These are phyloP conservation scores for Ibycter americanus DNA, from an alignment of 2,797 vertebrate genomes.

Conservation along the genomic window DNA sequence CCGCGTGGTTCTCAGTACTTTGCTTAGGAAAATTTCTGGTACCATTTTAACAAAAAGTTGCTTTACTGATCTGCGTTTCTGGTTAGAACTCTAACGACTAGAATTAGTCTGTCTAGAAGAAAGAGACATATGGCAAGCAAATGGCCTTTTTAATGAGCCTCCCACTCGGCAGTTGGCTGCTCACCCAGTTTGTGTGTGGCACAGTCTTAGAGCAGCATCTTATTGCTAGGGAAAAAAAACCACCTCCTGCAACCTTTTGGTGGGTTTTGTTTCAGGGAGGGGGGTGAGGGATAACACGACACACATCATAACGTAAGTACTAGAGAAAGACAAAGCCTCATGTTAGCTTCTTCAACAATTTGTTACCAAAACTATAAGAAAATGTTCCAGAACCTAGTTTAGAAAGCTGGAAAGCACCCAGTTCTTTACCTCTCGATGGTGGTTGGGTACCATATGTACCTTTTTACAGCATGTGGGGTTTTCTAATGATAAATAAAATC, in stretches of 20 bases:
- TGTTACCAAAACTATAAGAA: background rate
- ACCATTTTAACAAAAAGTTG: slow-evolving; percentile 4
- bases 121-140: slow-evolving; percentile 69
- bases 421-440: background rate
- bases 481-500: background rate
- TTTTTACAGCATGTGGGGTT: background rate
- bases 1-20: fast-evolving
- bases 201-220: slow-evolving; percentile 14
- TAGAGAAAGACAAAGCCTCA: background rate
- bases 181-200: slow-evolving; percentile 64
- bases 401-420: background rate
- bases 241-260: background rate
- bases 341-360: background rate
- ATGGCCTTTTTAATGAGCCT: slow-evolving; percentile 62
- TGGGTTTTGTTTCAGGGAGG: background rate
- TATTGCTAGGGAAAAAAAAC: background rate
- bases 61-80: slow-evolving; percentile 30
- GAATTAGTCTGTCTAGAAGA: slow-evolving; percentile 51
- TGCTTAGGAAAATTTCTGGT: slow-evolving; percentile 10
- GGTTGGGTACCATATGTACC: background rate
- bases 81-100: slow-evolving; percentile 27
- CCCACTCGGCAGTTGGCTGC: slow-evolving; percentile 64
- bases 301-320: background rate
- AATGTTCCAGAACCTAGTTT: background rate
- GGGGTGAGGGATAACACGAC: background rate